These are phyloP conservation scores for Spisula subtruncata DNA, from an alignment of 2,888 invertebrate genomes.

Conservation along the genomic window DNA sequence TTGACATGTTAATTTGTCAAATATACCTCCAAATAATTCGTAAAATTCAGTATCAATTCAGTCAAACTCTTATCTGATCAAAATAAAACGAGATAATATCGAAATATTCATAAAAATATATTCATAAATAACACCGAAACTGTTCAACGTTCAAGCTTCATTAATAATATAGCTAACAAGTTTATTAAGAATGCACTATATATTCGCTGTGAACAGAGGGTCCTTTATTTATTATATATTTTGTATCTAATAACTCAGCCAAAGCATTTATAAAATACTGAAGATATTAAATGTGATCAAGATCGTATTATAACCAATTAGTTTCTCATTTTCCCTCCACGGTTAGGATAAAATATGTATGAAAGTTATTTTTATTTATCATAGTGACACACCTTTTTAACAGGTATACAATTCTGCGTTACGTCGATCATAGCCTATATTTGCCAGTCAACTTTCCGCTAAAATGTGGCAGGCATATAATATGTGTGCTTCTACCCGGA, in stretches of 20 bases:
- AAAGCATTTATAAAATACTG: neutral
- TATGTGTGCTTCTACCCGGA: too few species aligned
- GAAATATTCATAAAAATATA: slow-evolving; percentile 3
- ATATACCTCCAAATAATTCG: neutral
- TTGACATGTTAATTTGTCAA: neutral
- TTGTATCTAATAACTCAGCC: neutral
- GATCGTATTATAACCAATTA: too few species aligned
- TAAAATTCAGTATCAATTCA: neutral
- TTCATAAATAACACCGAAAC: slow-evolving; percentile 2
- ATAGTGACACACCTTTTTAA: too few species aligned
- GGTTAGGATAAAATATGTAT: too few species aligned
- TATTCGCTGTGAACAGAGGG: neutral
- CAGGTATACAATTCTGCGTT: neutral
- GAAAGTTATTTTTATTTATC: too few species aligned
- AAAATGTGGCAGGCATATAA: too few species aligned
- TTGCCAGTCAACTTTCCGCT: too few species aligned
- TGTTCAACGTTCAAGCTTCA: neutral
- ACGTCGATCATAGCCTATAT: neutral
- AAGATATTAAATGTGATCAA: too few species aligned
- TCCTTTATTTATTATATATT: neutral
- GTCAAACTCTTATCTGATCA: neutral
- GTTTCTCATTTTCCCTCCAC: too few species aligned
- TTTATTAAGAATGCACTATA: neutral
- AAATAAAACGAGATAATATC: slow-evolving; percentile 10
- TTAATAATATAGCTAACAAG: neutral